Conservation (phyloP, 2,888 invertebrate genomes). For the Copidosoma aretas region DNA sequence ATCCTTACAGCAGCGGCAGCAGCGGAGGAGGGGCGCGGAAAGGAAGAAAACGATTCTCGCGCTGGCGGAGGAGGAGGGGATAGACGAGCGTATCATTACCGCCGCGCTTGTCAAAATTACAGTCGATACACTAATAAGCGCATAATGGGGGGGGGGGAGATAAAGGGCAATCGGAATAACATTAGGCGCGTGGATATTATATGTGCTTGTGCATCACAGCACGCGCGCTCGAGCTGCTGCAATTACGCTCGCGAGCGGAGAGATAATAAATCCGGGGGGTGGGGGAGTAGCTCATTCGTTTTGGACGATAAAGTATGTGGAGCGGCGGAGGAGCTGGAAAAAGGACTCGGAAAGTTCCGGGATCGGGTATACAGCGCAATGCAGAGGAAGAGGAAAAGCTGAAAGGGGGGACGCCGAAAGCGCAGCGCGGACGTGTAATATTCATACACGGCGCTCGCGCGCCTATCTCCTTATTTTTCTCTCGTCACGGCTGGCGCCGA, state of each 20-base stretch:
- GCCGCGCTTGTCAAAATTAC: constrained; percentile 21
- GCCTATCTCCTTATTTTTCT: not conserved
- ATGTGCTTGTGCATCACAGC: constrained; percentile 11
- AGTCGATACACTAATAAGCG: constrained; percentile 22
- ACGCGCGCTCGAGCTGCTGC: constrained; percentile 35
- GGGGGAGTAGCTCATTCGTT: constrained; percentile 21
- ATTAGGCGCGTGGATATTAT: constrained; percentile 15
- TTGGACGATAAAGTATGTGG: constrained; percentile 40
- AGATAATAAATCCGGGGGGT: constrained; percentile 3
- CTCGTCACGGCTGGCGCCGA: constrained; percentile 3
- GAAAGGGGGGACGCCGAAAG: not conserved
- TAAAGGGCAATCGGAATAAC: constrained; percentile 37
- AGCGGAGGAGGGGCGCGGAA: not conserved
- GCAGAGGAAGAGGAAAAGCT: not conserved
- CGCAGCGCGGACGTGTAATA: not conserved
- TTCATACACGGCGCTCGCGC: not conserved
- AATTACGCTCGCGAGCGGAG: constrained; percentile 28
- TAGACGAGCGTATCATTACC: not conserved
- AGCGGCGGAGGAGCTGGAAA: constrained; percentile 21
- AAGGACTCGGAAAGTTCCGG: constrained; percentile 15
- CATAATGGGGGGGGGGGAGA: constrained; percentile 30
- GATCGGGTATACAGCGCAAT: not conserved
- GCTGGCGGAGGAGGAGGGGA: not conserved
- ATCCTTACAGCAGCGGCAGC: no score
- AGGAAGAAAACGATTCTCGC: not conserved